phyloP scores from a whole-genome alignment of 1,140 invertebrate genomes.

The Gerris buenoi region DNA sequence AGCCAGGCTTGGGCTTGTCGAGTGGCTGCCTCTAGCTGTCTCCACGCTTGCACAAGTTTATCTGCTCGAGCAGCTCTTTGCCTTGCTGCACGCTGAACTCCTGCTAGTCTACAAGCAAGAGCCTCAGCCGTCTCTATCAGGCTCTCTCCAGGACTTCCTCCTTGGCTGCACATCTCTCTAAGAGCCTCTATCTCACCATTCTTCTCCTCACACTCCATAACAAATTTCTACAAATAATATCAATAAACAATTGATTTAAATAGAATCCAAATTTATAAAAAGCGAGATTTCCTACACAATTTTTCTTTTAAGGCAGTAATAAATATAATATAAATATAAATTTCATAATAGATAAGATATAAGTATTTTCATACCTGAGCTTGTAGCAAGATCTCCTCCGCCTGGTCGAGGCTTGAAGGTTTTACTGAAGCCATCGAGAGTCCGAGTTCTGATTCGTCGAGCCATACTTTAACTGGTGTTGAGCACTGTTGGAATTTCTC shows the following conservation, averaged over 20 bases:
- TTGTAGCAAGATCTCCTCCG: conserved; percentile 55
- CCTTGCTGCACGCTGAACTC: conserved; percentile 52
- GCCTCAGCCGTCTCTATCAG: conserved; percentile 58
- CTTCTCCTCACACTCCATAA: conserved; percentile 34
- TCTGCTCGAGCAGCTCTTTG: conserved; percentile 61
- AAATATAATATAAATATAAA: not conserved
- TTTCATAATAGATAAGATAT: not conserved
- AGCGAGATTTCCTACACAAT: too few species aligned
- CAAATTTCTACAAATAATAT: conserved; percentile 27
- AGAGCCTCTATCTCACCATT: conserved; percentile 43
- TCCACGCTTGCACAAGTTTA: conserved; percentile 62
- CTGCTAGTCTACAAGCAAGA: conserved; percentile 58
- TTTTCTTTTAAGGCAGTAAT: too few species aligned
- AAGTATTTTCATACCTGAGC: conserved; percentile 16
- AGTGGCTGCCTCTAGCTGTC: conserved; percentile 55
- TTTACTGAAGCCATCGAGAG: conserved; percentile 49
- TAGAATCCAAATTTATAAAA: too few species aligned
- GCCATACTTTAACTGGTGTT: conserved; percentile 69
- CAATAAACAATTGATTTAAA: too few species aligned
- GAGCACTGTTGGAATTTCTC: conserved; percentile 62
- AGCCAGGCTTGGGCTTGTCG: conserved; percentile 57
- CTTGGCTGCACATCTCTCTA: conserved; percentile 50
- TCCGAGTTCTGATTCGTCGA: conserved; percentile 69
- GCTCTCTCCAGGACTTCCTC: conserved; percentile 36
- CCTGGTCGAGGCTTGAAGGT: conserved; percentile 60